Percentiles rank a stretch among this genome's conserved stretches.
phyloP scores from a whole-genome alignment of 37 sponge, comb jelly and placozoan genomes.

The Aplysina aerophoba region DNA sequence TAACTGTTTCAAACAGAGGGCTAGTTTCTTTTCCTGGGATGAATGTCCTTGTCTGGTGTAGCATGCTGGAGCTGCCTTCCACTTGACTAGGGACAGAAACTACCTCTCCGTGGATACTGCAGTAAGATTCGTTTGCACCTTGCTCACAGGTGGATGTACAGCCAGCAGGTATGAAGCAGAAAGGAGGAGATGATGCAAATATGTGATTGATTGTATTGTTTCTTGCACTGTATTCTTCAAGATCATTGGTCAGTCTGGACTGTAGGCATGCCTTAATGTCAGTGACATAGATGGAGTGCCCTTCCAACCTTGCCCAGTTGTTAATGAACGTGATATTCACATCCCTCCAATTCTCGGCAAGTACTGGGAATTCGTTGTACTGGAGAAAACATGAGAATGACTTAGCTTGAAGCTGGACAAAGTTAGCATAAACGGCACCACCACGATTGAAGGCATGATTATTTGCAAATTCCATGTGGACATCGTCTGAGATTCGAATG shows the following conservation, averaged over 20 bases:
- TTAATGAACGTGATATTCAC: background rate
- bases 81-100: no score
- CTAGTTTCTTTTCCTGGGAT: no score
- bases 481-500: background rate
- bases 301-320: background rate
- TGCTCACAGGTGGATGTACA: no score
- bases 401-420: background rate
- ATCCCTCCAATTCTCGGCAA: background rate
- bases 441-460: background rate
- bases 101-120: no score
- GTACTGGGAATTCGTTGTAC: background rate
- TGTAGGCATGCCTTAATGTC: background rate
- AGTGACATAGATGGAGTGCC: background rate
- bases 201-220: background rate
- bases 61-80: no score
- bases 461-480: background rate
- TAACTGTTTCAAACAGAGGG: no score
- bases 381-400: constrained; percentile 7
- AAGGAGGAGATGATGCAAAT: no score
- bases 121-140: no score
- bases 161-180: no score
- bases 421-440: constrained; percentile 1
- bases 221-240: background rate
- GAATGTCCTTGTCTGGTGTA: no score
- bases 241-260: background rate